phyloP scores from a whole-genome alignment of 2,888 invertebrate genomes.

The Acanthosoma haemorrhoidale region DNA sequence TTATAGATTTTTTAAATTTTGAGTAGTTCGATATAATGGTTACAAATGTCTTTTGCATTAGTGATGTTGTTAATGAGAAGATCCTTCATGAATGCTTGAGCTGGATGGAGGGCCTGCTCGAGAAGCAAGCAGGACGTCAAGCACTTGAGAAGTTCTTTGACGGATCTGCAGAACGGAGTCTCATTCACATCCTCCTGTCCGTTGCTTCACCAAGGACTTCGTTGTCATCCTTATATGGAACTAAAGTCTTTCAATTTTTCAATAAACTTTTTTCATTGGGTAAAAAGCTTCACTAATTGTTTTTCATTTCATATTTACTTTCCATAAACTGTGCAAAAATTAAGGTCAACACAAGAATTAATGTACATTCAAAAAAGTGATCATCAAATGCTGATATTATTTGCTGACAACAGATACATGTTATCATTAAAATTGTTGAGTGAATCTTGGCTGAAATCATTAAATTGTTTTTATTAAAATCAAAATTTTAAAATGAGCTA shows the following conservation, averaged over 20 bases:
- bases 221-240: conserved; percentile 58
- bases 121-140: conserved; percentile 71
- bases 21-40: not conserved
- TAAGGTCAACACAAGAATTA: too few species aligned
- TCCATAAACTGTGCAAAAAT: too few species aligned
- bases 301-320: not conserved
- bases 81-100: conserved; percentile 64
- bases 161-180: conserved; percentile 57
- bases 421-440: too few species aligned
- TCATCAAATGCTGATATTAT: too few species aligned
- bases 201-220: conserved; percentile 69
- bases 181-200: conserved; percentile 73
- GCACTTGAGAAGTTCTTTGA: conserved; percentile 79
- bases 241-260: conserved; percentile 73
- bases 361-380: too few species aligned
- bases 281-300: conserved; percentile 42
- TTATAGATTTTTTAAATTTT: not conserved
- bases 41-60: conserved; percentile 14
- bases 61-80: conserved; percentile 54
- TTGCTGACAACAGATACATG: too few species aligned
- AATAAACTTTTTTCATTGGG: conserved; percentile 60
- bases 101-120: conserved; percentile 81
- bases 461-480: too few species aligned
- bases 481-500: too few species aligned
- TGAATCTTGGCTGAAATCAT: too few species aligned